These are phyloP conservation scores for Clivina fossor DNA, from an alignment of 2,888 invertebrate genomes.

Conservation along the genomic window DNA sequence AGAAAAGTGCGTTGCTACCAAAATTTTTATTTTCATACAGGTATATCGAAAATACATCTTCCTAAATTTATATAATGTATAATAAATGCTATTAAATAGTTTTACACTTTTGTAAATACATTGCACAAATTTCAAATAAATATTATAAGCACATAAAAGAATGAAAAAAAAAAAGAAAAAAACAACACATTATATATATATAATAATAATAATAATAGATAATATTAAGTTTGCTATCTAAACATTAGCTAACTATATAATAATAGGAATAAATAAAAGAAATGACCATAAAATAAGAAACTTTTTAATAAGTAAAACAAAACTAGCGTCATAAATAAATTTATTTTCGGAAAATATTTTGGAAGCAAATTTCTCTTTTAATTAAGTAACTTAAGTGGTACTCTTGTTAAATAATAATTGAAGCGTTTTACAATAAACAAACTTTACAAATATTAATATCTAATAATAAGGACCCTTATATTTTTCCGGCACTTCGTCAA, in stretches of 20 bases:
- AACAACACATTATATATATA: conserved; percentile 17
- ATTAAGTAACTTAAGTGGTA: conserved; percentile 20
- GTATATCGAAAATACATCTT: conserved; percentile 31
- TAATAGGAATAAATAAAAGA: conserved; percentile 9
- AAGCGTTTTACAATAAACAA: conserved; percentile 25
- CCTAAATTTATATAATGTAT: conserved; percentile 23
- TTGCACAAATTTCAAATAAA: conserved; percentile 28
- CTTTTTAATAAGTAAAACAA: conserved; percentile 1
- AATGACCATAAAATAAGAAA: conserved; percentile 2
- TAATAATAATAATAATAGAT: conserved; percentile 6
- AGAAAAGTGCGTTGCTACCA: conserved; percentile 27
- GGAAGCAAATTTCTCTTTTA: conserved; percentile 10
- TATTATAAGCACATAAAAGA: conserved; percentile 27
- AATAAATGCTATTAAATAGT: conserved; percentile 26
- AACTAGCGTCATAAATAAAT: conserved; percentile 7
- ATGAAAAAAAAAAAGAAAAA: neutral
- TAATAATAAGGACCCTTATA: conserved; percentile 7
- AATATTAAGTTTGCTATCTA: conserved; percentile 13
- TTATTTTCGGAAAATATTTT: conserved; percentile 11
- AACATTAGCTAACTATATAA: conserved; percentile 25
- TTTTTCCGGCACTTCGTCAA: conserved; percentile 1
- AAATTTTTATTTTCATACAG: conserved; percentile 14
- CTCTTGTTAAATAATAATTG: conserved; percentile 11
- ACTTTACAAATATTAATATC: conserved; percentile 16
- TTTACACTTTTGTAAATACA: conserved; percentile 25